These are phyloP conservation scores for Drosophila leonis DNA, from an alignment of 2,888 invertebrate genomes.

Conservation along the genomic window DNA sequence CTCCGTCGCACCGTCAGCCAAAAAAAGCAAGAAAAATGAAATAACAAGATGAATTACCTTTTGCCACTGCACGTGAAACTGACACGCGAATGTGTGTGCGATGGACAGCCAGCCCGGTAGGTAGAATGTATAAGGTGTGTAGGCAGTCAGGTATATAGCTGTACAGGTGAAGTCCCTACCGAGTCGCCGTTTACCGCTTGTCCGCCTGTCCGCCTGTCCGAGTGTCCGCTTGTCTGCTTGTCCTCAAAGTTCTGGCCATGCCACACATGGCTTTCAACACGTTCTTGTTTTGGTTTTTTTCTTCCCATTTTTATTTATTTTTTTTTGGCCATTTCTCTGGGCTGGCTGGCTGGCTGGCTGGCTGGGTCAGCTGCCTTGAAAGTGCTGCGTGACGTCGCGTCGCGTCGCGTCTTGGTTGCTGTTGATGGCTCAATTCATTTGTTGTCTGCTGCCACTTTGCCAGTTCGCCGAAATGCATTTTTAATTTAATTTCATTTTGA, in stretches of 20 bases:
- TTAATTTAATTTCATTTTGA: slow-evolving; percentile 72
- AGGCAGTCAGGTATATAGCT: slow-evolving; percentile 5
- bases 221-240: slow-evolving; percentile 1
- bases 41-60: slow-evolving; percentile 81
- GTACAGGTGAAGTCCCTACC: slow-evolving; percentile 23
- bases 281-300: slow-evolving; percentile 52
- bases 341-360: slow-evolving; percentile 11
- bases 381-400: slow-evolving; percentile 69
- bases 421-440: slow-evolving; percentile 77
- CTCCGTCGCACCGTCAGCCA: slow-evolving; percentile 29
- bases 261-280: slow-evolving; percentile 78
- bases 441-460: slow-evolving; percentile 40
- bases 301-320: slow-evolving; percentile 21
- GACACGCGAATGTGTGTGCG: slow-evolving; percentile 73
- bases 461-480: slow-evolving; percentile 66
- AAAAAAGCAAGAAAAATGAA: slow-evolving; percentile 34
- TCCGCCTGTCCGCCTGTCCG: slow-evolving; percentile 8
- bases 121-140: slow-evolving; percentile 2
- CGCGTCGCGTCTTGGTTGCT: slow-evolving; percentile 33
- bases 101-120: slow-evolving; percentile 16
- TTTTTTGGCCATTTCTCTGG: slow-evolving; percentile 63
- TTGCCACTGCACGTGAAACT: slow-evolving; percentile 82
- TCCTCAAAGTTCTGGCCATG: slow-evolving; percentile 55
- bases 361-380: slow-evolving; percentile 38
- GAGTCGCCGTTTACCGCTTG: slow-evolving; percentile 22